Evolutionary conservation across 2,113 vertebrate genomes (phyloP).

Genomic region (Gadus macrocephalus): DNA sequence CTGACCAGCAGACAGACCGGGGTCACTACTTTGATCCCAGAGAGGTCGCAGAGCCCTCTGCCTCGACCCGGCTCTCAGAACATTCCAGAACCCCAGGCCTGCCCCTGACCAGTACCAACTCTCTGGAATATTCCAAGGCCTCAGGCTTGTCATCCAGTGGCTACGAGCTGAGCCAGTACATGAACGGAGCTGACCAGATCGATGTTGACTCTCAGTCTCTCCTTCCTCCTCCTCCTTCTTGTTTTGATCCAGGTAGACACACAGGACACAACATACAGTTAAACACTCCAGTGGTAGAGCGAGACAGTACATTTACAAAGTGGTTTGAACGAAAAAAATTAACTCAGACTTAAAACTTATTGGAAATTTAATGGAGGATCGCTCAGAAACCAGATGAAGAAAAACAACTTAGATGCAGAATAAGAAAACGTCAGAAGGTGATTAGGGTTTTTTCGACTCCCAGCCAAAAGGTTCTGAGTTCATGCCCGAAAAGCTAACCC

Average conservation of each 20-base stretch:
- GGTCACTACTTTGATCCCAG: not conserved
- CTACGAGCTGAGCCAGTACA: constrained; percentile 87
- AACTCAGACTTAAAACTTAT: too few relatives aligned
- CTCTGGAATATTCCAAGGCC: constrained; percentile 73
- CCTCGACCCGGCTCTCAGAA: constrained; percentile 27
- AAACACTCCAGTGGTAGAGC: too few relatives aligned
- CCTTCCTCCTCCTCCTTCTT: constrained; percentile 46
- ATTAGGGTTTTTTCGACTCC: too few relatives aligned
- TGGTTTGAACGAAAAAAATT: too few relatives aligned
- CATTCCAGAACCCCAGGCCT: constrained; percentile 9
- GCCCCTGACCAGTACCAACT: constrained; percentile 33
- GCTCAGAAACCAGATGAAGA: too few relatives aligned
- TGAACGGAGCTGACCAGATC: constrained; percentile 51
- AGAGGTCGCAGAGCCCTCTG: too few relatives aligned
- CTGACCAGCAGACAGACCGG: constrained; percentile 31
- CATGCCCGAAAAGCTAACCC: not conserved
- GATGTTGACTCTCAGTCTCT: not conserved
- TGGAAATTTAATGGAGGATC: too few relatives aligned
- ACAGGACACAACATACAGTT: not conserved
- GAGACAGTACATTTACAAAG: too few relatives aligned
- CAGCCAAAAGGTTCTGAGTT: too few relatives aligned
- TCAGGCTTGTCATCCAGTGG: constrained; percentile 85
- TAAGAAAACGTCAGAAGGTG: too few relatives aligned
- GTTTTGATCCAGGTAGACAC: constrained; percentile 61
- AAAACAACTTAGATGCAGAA: too few relatives aligned